A percentile compares a stretch with the other conserved stretches of the same genome.
These are phyloP conservation scores for Callospermophilus lateralis DNA, from an alignment of 2,113 vertebrate genomes.

Conservation along the genomic window DNA sequence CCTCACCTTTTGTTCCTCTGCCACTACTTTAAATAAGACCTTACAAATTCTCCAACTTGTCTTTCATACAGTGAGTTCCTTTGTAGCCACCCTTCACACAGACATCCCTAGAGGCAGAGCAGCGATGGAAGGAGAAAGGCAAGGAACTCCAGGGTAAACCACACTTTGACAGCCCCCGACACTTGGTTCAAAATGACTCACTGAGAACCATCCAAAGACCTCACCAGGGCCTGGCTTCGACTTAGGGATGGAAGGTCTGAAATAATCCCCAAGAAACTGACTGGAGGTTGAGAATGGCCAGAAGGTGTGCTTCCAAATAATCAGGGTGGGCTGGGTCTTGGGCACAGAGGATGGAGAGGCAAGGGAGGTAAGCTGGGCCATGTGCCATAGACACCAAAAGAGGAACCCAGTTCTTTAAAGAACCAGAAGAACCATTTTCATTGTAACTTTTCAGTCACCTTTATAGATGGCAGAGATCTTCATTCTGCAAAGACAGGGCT, in stretches of 20 bases:
- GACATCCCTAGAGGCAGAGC: neutral
- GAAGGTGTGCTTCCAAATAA: slow-evolving; percentile 46
- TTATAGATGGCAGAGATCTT: slow-evolving; percentile 74
- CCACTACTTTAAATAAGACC: neutral
- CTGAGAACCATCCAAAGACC: slow-evolving; percentile 38
- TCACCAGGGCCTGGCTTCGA: neutral
- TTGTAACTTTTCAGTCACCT: slow-evolving; percentile 83
- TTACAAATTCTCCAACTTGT: neutral
- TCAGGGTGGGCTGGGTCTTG: slow-evolving; percentile 1
- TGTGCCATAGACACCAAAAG: slow-evolving; percentile 61
- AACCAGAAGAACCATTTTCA: slow-evolving; percentile 79
- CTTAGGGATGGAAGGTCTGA: slow-evolving; percentile 64
- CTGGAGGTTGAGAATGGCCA: neutral
- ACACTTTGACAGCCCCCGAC: neutral
- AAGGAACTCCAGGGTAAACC: neutral
- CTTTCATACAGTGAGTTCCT: neutral
- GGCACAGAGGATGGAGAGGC: neutral
- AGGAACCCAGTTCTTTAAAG: slow-evolving; percentile 68
- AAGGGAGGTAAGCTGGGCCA: neutral
- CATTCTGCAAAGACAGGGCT: slow-evolving; percentile 82
- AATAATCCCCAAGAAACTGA: slow-evolving; percentile 71
- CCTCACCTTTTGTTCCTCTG: slow-evolving; percentile 28
- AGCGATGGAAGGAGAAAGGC: neutral
- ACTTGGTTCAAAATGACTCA: neutral
- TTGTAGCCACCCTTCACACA: neutral